These are phyloP conservation scores for Phoebastria nigripes DNA, from an alignment of 2,797 vertebrate species.

Conservation along the genomic window DNA sequence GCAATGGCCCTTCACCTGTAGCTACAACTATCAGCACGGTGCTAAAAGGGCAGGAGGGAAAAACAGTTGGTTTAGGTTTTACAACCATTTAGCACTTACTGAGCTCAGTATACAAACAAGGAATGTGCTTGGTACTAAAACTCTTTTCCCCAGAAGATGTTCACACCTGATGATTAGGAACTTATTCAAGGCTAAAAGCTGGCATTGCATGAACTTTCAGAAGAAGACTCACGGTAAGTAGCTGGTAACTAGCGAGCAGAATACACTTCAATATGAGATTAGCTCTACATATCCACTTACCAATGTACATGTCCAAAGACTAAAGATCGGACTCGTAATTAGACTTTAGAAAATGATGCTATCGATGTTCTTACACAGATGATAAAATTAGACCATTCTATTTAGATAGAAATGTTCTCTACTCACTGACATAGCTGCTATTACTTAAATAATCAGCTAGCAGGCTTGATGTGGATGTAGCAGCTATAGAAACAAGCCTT, in stretches of 20 bases:
- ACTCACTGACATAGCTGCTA: background rate
- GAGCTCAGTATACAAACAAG: background rate
- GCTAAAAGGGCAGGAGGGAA: background rate
- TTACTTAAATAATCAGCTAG: background rate
- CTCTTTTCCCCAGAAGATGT: background rate
- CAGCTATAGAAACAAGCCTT: background rate
- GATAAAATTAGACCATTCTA: constrained; percentile 8
- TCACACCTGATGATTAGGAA: background rate
- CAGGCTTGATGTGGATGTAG: background rate
- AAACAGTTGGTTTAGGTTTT: background rate
- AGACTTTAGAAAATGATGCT: background rate
- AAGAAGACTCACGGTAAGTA: background rate
- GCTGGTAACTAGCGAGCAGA: background rate
- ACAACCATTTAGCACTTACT: background rate
- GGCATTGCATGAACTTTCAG: background rate
- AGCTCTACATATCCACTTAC: background rate
- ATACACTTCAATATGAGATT: background rate
- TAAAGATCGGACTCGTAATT: background rate
- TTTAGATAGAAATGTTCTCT: background rate
- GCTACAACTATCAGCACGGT: background rate
- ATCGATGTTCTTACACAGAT: background rate
- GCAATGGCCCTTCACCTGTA: background rate
- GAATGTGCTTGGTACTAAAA: background rate
- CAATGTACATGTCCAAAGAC: background rate
- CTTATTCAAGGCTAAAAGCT: background rate